Evolutionary conservation across 2,113 vertebrate genomes (phyloP).

Genomic region (Clinocottus analis): DNA sequence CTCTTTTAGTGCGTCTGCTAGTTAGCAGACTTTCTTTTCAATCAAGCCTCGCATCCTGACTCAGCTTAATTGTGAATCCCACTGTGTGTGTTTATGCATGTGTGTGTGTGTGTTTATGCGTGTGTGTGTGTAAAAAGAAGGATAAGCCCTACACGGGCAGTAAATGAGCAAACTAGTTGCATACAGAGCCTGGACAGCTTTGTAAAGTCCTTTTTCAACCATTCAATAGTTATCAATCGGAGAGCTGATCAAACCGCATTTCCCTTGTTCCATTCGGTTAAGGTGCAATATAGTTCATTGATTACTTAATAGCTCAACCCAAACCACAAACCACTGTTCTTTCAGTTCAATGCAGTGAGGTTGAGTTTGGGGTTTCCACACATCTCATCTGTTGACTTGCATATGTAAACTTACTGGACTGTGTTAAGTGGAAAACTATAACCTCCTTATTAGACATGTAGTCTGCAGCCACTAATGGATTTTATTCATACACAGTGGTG

Average conservation of each 20-base stretch:
- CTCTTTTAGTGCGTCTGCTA: slow-evolving; percentile 43
- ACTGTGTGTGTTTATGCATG: slow-evolving; percentile 41
- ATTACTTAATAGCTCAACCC: background rate
- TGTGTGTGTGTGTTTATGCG: slow-evolving; percentile 20
- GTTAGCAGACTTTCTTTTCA: slow-evolving; percentile 45
- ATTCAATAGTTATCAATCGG: slow-evolving; percentile 29
- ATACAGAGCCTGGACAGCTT: slow-evolving; percentile 47
- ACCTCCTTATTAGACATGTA: background rate
- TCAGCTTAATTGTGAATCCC: slow-evolving; percentile 82
- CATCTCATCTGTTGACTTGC: background rate
- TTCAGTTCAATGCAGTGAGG: background rate
- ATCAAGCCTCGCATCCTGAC: slow-evolving; percentile 67
- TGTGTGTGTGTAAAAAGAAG: slow-evolving; percentile 57
- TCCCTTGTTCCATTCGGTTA: background rate
- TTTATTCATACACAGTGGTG: background rate
- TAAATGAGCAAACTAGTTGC: slow-evolving; percentile 53
- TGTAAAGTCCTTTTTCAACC: slow-evolving; percentile 24
- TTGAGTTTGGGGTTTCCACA: slow-evolving; percentile 3
- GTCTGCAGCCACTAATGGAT: background rate
- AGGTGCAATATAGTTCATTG: background rate
- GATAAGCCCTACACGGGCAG: slow-evolving; percentile 58
- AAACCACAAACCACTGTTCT: background rate
- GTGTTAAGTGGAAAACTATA: slow-evolving; percentile 1
- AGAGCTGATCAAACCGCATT: slow-evolving; percentile 17
- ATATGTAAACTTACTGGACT: background rate